Base-by-base conservation (phyloP, 1,140 invertebrate species). In the Pogonomyrmex barbatus region DNA sequence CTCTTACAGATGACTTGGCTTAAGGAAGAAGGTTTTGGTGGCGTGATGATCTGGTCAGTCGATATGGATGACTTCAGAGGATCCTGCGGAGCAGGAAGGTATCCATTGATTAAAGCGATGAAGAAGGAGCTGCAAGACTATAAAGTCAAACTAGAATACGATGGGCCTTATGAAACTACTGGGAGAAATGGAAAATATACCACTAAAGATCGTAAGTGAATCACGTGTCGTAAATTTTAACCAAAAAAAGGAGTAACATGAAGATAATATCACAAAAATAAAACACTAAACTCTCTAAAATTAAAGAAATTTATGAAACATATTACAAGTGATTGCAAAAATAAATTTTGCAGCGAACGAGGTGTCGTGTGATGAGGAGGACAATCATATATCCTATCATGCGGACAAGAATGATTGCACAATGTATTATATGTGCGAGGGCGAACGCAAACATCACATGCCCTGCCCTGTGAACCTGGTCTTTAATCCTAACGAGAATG, bases 21-120 rank as follows among this genome's bases (percentile, higher is more conserved):
- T 60, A 98, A 98, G 93, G 97, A 98, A 92, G 97, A 98, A 96
- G 98, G 98, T 14, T 98, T 99, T 90, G 98, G 98, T 67, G 99
- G 99, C 39, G 98, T 99, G 17, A 99, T 99, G 98, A 97, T 99
- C 14, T 99, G 99, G 98, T 98, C 98, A 1, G 96, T 99, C 14
- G 98, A 99, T 92, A 98, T 99, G 98, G 98, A 99, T 91, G 99
- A 99, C 94, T 99, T 99, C 95, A 95, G 96, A 85, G 98, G 98
- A 33, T 96, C 96, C 33, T 99, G 98, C 93, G 98, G 98, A n/a
- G 97, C 97, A 62, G 98, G 97, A 33, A 98, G 98, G 92, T 99
- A 98, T 94, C 99, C 99, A 0, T 95, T 99, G 47, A 97, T 99
- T 47, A 98, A 96, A 85, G 97, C 98, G 0, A 97, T 99, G 95